Base-by-base conservation (phyloP, 2,888 invertebrate genomes). In the Boloria selene region DNA sequence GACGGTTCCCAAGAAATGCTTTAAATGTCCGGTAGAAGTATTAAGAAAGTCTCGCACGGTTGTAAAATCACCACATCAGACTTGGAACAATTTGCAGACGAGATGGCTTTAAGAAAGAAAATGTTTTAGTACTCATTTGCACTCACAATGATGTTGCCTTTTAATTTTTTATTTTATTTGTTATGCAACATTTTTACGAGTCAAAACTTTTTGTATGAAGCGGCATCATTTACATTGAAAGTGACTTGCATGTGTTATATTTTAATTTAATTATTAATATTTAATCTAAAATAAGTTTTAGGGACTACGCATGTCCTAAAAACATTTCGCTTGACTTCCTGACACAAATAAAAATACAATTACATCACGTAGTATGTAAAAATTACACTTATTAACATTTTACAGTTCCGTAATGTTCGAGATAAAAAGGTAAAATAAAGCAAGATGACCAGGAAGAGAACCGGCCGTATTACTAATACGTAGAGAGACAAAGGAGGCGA, bases 401-500 rank as follows among this genome's bases (percentile, higher is more conserved):
- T 13, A 55, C 50, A 55, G 42, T 63, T 63, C 55, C 52, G 45
- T 51, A 58, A 60, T 50, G 3, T 45, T 51, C 22, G 22, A 38
- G 22, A 59, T 66, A 65, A 64, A 61, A 51, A 66, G 31, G 18
- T 50, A 67, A 74, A 73, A 73, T 77, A 73, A 73, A 75, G 71
- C 72, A 70, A 76, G 72, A 70, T 79, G 81, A 82, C 73, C 81
- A 83, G 83, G 80, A 84, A 83, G 83, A 74, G 61, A 66, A 61
- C 61, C 66, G 75, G 77, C 77, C 73, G 76, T 80, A 78, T 81
- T 82, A 82, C 79, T 78, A 81, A 82, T 73, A 80, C 80, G 79
- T 81, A 75, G 74, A 72, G 77, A 84, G 85, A 88, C 87, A 88
- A 89, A 87, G 85, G 82, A 79, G 75, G 79, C 81, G 77, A 80